These are phyloP conservation scores for Pediacus dermestoides DNA, from an alignment of 2,888 invertebrate species.

Conservation along the genomic window DNA sequence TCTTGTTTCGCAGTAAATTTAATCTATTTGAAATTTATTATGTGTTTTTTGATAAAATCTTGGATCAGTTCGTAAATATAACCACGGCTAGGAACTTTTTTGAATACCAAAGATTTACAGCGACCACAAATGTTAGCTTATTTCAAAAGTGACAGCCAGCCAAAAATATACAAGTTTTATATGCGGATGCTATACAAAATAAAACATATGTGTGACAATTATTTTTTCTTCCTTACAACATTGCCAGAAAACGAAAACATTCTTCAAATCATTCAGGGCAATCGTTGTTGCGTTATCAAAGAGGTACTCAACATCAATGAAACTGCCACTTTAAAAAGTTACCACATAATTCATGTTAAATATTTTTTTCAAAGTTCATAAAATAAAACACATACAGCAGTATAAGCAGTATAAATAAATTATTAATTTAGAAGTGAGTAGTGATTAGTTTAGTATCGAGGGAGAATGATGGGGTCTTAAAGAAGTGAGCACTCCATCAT, in stretches of 20 bases:
- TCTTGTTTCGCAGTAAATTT: too few relatives aligned
- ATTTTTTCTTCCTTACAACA: conserved; percentile 14
- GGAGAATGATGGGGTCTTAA: not conserved
- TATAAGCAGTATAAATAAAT: conserved; percentile 3
- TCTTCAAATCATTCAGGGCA: too few relatives aligned
- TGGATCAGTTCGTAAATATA: conserved; percentile 34
- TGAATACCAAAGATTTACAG: conserved; percentile 38
- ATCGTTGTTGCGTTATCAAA: too few relatives aligned
- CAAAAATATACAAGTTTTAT: conserved; percentile 36
- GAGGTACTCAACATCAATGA: too few relatives aligned
- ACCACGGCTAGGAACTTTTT: conserved; percentile 24
- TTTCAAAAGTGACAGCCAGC: conserved; percentile 40
- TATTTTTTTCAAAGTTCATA: too few relatives aligned
- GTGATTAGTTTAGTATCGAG: too few relatives aligned
- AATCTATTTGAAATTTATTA: conserved; percentile 6
- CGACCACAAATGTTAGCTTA: conserved; percentile 40
- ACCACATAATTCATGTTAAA: too few relatives aligned
- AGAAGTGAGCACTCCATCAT: conserved; percentile 12
- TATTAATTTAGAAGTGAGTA: not conserved
- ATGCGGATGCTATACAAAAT: conserved; percentile 32
- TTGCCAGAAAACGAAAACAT: conserved; percentile 12
- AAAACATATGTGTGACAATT: conserved; percentile 26
- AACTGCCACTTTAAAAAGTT: too few relatives aligned
- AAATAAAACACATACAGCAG: too few relatives aligned
- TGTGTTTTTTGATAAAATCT: conserved; percentile 9